Percentiles rank a stretch among this genome's conserved stretches.
phyloP scores from a whole-genome alignment of 92 coral and sea anemone genomes.

The Siderastrea radians region DNA sequence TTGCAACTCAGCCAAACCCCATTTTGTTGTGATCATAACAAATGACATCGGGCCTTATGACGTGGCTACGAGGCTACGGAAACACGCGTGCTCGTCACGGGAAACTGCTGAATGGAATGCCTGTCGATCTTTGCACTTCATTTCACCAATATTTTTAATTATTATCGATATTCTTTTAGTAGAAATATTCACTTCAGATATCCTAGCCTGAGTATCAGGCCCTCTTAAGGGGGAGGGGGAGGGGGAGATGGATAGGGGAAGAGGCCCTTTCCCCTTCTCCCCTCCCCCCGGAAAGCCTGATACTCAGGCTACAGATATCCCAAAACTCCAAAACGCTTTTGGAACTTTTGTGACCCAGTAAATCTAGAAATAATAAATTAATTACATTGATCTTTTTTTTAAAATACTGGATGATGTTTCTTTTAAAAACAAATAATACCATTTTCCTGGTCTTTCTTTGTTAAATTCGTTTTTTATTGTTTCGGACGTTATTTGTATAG shows the following conservation, averaged over 20 bases:
- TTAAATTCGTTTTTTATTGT: no score
- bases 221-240: no score
- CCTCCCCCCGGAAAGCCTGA: no score
- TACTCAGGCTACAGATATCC: no score
- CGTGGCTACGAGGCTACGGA: conserved; percentile 79
- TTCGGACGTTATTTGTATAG: neutral
- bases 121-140: neutral
- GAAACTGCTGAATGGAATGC: conserved; percentile 7
- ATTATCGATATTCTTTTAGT: neutral
- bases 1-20: conserved; percentile 26
- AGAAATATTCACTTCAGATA: neutral
- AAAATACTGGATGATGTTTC: no score
- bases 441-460: no score
- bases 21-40: conserved; percentile 74
- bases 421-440: no score
- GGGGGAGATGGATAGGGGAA: neutral
- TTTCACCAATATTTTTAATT: neutral
- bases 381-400: neutral
- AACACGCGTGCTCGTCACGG: conserved; percentile 55
- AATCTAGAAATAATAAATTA: no score
- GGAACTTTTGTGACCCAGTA: no score
- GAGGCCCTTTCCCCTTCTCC: no score
- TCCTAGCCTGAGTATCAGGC: no score
- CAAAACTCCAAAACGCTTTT: no score
- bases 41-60: conserved; percentile 75